A percentile compares a stretch with the other conserved stretches of the same genome.
Evolutionary conservation across 2,113 vertebrate genomes (phyloP).

Genomic region (Meriones unguiculatus): DNA sequence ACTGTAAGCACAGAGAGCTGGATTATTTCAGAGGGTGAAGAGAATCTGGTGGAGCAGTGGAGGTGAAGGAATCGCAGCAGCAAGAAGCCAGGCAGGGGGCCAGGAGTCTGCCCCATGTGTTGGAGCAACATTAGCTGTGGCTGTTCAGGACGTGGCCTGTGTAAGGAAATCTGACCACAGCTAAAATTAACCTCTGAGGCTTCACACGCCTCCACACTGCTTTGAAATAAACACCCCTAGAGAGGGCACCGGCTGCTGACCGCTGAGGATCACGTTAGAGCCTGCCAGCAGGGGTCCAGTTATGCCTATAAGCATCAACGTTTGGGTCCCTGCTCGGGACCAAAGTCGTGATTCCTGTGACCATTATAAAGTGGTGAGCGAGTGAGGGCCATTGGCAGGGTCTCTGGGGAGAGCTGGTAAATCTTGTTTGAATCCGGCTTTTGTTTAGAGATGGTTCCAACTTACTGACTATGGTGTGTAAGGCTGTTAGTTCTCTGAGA

Average conservation of each 20-base stretch:
- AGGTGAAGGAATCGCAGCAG: not conserved
- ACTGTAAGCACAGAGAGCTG: slow-evolving; percentile 46
- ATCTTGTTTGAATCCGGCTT: slow-evolving; percentile 59
- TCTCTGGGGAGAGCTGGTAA: slow-evolving; percentile 53
- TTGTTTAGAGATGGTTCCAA: not conserved
- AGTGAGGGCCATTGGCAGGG: slow-evolving; percentile 12
- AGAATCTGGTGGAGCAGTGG: not conserved
- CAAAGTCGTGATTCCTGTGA: slow-evolving; percentile 91
- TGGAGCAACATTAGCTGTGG: slow-evolving; percentile 78
- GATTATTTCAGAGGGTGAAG: slow-evolving; percentile 61
- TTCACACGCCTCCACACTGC: slow-evolving; percentile 69
- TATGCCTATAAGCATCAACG: slow-evolving; percentile 87
- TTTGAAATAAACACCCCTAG: slow-evolving; percentile 74
- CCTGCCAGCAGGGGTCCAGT: not conserved
- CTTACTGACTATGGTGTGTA: not conserved
- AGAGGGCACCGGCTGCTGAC: slow-evolving; percentile 58
- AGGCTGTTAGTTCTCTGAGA: slow-evolving; percentile 19
- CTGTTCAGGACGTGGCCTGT: slow-evolving; percentile 75
- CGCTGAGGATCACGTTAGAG: not conserved
- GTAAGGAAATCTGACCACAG: slow-evolving; percentile 86
- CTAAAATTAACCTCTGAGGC: slow-evolving; percentile 90
- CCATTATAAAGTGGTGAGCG: slow-evolving; percentile 94
- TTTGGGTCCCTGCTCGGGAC: slow-evolving; percentile 89
- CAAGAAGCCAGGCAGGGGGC: slow-evolving; percentile 41
- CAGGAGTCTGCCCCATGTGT: slow-evolving; percentile 60